Evolutionary conservation across 2,888 invertebrate species (phyloP), one percentile per base, ranked within the genome.

Genomic region (Cerastoderma edule): DNA sequence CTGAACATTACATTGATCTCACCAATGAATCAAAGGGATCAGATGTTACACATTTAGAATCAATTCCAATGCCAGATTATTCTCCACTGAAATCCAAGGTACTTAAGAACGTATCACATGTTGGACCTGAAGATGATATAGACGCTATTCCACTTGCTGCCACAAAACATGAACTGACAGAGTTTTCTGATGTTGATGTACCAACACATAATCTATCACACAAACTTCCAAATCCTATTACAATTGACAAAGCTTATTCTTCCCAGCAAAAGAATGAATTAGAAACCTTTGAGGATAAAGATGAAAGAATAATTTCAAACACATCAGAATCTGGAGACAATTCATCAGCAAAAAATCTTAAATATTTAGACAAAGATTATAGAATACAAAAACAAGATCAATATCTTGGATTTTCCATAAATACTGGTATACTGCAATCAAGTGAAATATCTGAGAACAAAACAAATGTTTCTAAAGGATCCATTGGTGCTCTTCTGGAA

Each of bases 261-360:
- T n/a, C n/a, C n/a, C n/a, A n/a, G n/a, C n/a, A n/a, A 13, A 28
- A 27, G 16, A 27, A 22, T 32, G 39, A 39, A n/a, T 19, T 28
- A 27, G 64, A 64, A 13, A 24, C 28, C 56, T 56, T 24, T 35
- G 24, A 70, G 33, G 63, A 63, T 35, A 63, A 50, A 33, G 63
- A 70, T 63, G 70, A 63, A 50, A 70, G 48, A 46, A 33, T 33
- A 13, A 27, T 16, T 32, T 28, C 35, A 30, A 28, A 10, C 10
- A 8, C 22, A 2, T 24, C 35, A 22, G 50, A 24, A 10, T 32
- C 4, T 19, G 57, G 27, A 54, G 30, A 28, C 2, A 57, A 30
- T 3, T n/a, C 33, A 8, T 57, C 33, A 8, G 22, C 19, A 32
- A 6, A 30, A n/a, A 16, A 32, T 6, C 2, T 30, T 33, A 39